Base-by-base conservation (phyloP, 2,113 vertebrate genomes). In the Ctenodactylus gundi region DNA sequence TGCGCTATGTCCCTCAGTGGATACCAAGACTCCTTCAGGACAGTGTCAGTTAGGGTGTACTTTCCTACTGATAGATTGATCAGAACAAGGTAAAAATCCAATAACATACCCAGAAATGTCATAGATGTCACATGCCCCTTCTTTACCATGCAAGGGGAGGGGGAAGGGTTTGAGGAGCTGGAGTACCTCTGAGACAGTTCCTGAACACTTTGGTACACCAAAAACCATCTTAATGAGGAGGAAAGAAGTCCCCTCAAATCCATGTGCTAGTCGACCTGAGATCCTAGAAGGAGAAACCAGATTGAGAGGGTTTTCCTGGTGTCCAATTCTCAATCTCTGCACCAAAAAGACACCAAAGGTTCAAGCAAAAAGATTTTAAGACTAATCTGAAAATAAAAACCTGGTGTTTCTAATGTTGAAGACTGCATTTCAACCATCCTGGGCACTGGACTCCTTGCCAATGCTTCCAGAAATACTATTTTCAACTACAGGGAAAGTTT, bases 171-270 rank as follows among this genome's bases (percentile, higher is more conserved):
- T n/a, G 14, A 46, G 18, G n/a, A 77, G 10, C 10, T 10, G 0
- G 46, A 31, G 65, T 51, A 49, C 31, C 7, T 3, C 7, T 36
- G 82, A 55, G 53, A 39, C 0, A 15, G 13, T 44, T 51, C 36
- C 49, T 18, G 25, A 0, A 5, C 0, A 3, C 1, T 13, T 34
- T 4, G 14, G 21, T 44, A 5, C 14, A 3, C 13, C 5, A 41
- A 85, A 49, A 6, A 25, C 3, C 39, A 2, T 65, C 64, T 77
- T 23, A 25, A 51, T 4, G 27, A 44, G 14, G 29, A 51, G 4
- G 4, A 4, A 51, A 78, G 55, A 55, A 4, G 6, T 9, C 46
- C 53, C 17, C 68, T 73, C 64, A 29, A 21, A 86, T 27, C 51
- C 8, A 1, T 0, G 0, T 23, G n/a, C 58, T 41, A 60, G 49